These are phyloP conservation scores for Drosophila paranaensis DNA, from an alignment of 2,888 invertebrate genomes.

Conservation along the genomic window DNA sequence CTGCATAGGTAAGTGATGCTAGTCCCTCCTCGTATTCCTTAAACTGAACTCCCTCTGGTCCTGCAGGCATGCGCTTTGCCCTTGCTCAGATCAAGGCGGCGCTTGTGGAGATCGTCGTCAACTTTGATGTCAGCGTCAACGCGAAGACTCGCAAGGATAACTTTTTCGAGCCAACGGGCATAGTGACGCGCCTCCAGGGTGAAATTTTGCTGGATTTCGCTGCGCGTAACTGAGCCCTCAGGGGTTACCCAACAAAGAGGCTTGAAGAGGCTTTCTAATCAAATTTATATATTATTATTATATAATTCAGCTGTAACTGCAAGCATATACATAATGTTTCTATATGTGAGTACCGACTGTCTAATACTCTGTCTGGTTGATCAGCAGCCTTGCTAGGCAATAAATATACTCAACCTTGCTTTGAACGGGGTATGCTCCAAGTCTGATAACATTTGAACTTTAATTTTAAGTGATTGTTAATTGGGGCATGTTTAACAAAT, in stretches of 20 bases:
- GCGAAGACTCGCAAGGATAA: constrained; percentile 80
- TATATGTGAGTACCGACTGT: neutral
- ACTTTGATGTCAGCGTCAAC: constrained; percentile 80
- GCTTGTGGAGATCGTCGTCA: constrained; percentile 75
- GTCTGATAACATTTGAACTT: neutral
- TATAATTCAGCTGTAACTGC: neutral
- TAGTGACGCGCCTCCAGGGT: constrained; percentile 68
- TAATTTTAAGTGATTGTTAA: neutral
- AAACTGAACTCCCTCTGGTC: neutral
- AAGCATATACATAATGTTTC: too few species aligned
- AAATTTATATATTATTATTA: neutral
- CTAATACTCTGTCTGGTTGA: neutral
- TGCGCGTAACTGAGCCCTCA: neutral
- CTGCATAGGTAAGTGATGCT: constrained; percentile 71
- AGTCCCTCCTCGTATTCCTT: too few species aligned
- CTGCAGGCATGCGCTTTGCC: constrained; percentile 82
- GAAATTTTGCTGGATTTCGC: constrained; percentile 79
- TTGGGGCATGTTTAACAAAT: neutral
- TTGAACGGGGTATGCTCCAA: neutral
- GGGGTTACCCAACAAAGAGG: neutral
- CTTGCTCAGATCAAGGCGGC: constrained; percentile 81
- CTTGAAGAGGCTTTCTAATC: neutral
- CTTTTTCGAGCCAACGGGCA: constrained; percentile 63
- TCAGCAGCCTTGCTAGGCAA: neutral
- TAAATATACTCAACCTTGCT: too few species aligned